Conservation (phyloP, 1,140 invertebrate species). For the Lepeophtheirus salmonis region DNA sequence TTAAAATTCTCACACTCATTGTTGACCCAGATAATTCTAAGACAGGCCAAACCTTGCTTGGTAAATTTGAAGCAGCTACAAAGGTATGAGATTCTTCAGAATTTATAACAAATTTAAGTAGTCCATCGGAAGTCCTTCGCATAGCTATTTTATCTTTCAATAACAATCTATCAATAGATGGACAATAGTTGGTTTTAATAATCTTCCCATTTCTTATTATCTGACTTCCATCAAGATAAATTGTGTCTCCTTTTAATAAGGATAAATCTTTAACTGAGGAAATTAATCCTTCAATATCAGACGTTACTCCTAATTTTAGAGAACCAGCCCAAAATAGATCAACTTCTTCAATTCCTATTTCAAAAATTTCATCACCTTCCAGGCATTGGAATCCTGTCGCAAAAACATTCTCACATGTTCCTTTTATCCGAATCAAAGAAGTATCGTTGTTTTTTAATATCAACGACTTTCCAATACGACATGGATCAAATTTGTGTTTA, state of each 20-base stretch:
- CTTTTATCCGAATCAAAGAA: constrained; percentile 39
- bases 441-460: constrained; percentile 43
- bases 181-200: not conserved
- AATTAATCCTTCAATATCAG: too few relatives aligned
- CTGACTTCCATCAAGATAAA: not conserved
- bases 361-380: constrained; percentile 35
- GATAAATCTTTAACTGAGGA: too few relatives aligned
- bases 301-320: constrained; percentile 12
- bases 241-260: not conserved
- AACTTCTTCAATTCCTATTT: constrained; percentile 26
- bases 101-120: constrained; percentile 9
- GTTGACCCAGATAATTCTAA: constrained; percentile 3
- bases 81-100: not conserved
- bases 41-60: constrained; percentile 14
- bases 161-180: not conserved
- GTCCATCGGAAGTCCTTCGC: not conserved
- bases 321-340: constrained; percentile 4
- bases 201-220: not conserved
- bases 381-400: constrained; percentile 33
- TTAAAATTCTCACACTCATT: constrained; percentile 26
- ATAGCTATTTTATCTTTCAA: not conserved
- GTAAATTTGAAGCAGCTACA: not conserved
- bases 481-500: constrained; percentile 21
- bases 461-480: constrained; percentile 51
- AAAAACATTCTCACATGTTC: constrained; percentile 35